A percentile compares a stretch with the other conserved stretches of the same genome.
phyloP scores from a whole-genome alignment of 2,888 invertebrate species.

The Patella pellucida region DNA sequence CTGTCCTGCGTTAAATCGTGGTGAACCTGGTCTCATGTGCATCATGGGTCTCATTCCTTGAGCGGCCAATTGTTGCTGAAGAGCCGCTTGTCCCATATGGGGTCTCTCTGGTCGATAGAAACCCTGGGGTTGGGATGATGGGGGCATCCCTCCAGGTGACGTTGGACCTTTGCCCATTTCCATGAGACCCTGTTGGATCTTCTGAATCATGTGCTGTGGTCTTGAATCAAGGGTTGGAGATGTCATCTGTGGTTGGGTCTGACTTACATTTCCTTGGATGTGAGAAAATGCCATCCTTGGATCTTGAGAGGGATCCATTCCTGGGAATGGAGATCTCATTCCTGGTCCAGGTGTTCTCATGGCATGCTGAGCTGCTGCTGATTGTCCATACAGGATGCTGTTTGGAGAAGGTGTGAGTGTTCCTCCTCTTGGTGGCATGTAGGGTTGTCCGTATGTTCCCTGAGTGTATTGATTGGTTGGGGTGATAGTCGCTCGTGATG shows the following conservation, averaged over 20 bases:
- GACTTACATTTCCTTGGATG: constrained; percentile 24
- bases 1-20: constrained; percentile 33
- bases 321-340: constrained; percentile 39
- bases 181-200: constrained; percentile 14
- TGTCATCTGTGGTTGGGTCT: constrained; percentile 3
- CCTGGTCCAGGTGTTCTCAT: constrained; percentile 39
- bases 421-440: constrained; percentile 38
- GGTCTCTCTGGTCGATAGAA: neutral
- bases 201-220: constrained; percentile 12
- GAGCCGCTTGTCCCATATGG: constrained; percentile 24
- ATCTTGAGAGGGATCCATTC: constrained; percentile 5
- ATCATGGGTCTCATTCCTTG: constrained; percentile 25
- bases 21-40: constrained; percentile 30
- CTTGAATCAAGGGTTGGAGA: constrained; percentile 10
- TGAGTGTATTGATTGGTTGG: constrained; percentile 54
- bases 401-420: constrained; percentile 43
- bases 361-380: constrained; percentile 41
- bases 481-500: constrained; percentile 51
- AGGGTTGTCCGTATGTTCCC: constrained; percentile 45
- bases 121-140: constrained; percentile 16
- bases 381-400: constrained; percentile 48
- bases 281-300: neutral
- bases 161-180: constrained; percentile 19
- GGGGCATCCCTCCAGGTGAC: constrained; percentile 13
- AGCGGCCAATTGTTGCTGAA: constrained; percentile 34